Evolutionary conservation across 2,888 invertebrate genomes (phyloP).

Genomic region (Plebejus melissa): DNA sequence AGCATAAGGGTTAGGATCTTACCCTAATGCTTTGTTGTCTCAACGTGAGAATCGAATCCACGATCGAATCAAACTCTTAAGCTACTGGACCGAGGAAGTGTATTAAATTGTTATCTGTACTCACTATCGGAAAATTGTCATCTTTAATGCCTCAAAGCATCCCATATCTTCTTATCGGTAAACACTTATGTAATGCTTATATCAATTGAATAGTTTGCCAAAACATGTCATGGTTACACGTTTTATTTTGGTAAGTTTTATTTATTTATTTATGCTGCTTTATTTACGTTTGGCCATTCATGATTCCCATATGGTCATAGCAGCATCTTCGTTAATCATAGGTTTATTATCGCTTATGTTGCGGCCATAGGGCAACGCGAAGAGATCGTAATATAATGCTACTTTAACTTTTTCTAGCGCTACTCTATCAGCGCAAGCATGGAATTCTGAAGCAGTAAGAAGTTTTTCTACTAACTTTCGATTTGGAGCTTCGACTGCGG

Average conservation of each 20-base stretch:
- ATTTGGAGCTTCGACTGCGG: conserved; percentile 64
- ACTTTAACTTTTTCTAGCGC: not conserved
- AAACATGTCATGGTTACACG: not conserved
- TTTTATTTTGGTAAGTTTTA: conserved; percentile 15
- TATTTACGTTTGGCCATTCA: too few relatives aligned
- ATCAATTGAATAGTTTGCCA: not conserved
- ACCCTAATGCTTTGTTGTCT: too few relatives aligned
- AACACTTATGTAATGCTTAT: not conserved
- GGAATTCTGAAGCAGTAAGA: conserved; percentile 34
- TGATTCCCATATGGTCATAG: too few relatives aligned
- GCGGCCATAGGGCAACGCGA: not conserved
- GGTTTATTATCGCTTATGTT: not conserved
- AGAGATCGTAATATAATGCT: not conserved
- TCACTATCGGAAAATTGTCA: not conserved
- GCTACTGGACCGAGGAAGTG: too few relatives aligned
- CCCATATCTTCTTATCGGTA: not conserved
- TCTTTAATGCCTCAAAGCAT: not conserved
- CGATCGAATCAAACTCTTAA: too few relatives aligned
- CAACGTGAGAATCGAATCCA: too few relatives aligned
- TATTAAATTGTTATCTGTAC: too few relatives aligned
- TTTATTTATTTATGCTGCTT: not conserved
- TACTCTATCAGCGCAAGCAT: not conserved
- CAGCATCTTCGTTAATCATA: too few relatives aligned
- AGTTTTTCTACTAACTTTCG: conserved; percentile 49
- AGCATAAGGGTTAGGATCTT: too few relatives aligned